Evolutionary conservation across 2,888 invertebrate species (phyloP), one percentile per base, ranked within the genome.

Genomic region (Piscicola geometra): DNA sequence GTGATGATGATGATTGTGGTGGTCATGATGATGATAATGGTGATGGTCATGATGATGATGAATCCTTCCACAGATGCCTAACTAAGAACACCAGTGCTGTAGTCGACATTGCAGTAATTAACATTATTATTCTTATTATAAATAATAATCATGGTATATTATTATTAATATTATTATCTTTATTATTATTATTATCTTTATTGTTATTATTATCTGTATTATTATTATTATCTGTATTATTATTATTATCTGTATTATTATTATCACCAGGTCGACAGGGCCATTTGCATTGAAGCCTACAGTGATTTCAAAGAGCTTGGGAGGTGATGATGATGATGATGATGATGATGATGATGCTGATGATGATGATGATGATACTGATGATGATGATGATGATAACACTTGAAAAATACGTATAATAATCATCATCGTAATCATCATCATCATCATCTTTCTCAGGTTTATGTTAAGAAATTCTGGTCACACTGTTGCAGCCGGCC

Each of bases 251-350:
- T 9, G 15, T 9, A 41, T 9, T 41, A 41, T 9, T 9, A 5
- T 41, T 41, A 9, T 41, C 41, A 41, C 69, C 90, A 91, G 83
- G 90, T 92, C 2, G 90, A 91, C 47, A 88, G 91, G 79, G 92
- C 93, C 0, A 90, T 98, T 78, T 95, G 95, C 83, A 88, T 98
- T 77, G 97, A 98, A 81, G 81, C 86, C 47, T 97, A 93, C 86
- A 91, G 92, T 78, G 93, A 96, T 83, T 92, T 92, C 77, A 95
- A 94, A 85, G 94, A 96, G 84, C 88, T 99, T 21, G 98, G 99
- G 0, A 89, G 99, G 72, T 90, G 30, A 30, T 28, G 64, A 64
- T 64, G 64, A 64, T 64, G 64, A 30, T 64, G 64, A 30, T n/a
- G 64, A n/a, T 64, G 64, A 64, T 64, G 64, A 28, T 64, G 64